phyloP scores from a whole-genome alignment of 1,140 invertebrate genomes.

The Temnothorax longispinosus region DNA sequence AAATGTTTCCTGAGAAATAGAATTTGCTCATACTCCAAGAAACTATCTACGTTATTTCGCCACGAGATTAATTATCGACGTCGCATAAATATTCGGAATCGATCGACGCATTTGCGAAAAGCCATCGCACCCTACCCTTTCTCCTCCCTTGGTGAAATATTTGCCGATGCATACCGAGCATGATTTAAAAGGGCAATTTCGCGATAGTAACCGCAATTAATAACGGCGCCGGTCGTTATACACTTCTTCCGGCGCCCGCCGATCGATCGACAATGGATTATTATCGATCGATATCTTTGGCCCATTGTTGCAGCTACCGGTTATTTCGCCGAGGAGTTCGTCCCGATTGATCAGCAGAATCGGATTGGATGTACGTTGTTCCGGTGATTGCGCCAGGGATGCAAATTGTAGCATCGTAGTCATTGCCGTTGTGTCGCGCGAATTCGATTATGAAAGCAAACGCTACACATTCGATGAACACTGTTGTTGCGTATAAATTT shows the following conservation, averaged over 20 bases:
- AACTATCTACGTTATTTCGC: conserved; percentile 20
- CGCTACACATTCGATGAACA: background rate
- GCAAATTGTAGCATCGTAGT: conserved; percentile 31
- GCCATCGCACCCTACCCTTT: conserved; percentile 5
- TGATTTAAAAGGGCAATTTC: conserved; percentile 56
- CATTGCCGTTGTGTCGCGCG: background rate
- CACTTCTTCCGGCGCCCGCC: conserved; percentile 27
- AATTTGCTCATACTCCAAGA: background rate
- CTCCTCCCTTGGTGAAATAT: conserved; percentile 32
- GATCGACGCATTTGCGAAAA: conserved; percentile 49
- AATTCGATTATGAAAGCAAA: conserved; percentile 45
- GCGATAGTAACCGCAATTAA: conserved; percentile 54
- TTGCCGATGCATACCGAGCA: conserved; percentile 48
- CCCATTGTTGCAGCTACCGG: conserved; percentile 16
- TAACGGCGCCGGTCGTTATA: conserved; percentile 41
- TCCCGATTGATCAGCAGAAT: conserved; percentile 38
- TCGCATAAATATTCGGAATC: conserved; percentile 46
- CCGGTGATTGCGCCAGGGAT: conserved; percentile 31
- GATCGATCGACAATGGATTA: conserved; percentile 43
- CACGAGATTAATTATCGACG: conserved; percentile 40
- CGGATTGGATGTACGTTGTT: conserved; percentile 29
- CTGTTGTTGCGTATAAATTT: conserved; percentile 14
- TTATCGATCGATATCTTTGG: conserved; percentile 35
- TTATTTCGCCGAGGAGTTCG: conserved; percentile 10
- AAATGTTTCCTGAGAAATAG: background rate